phyloP scores from a whole-genome alignment of 2,888 invertebrate species.

The Cenopis cana region DNA sequence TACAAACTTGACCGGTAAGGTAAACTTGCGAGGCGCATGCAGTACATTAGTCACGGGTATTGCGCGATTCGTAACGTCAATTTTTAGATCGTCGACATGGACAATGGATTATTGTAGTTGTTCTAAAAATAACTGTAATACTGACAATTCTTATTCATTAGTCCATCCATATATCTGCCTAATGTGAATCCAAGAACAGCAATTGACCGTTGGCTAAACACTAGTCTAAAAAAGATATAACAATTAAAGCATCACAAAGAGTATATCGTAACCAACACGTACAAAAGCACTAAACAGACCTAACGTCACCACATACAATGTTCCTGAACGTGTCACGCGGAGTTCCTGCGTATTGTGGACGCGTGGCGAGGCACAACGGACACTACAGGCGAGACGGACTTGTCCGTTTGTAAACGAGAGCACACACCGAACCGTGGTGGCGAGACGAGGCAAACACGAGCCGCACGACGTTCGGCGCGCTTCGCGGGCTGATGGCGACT shows the following conservation, averaged over 20 bases:
- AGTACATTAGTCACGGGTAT: conserved; percentile 21
- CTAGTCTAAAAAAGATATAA: neutral
- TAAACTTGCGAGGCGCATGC: conserved; percentile 41
- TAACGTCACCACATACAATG: conserved; percentile 53
- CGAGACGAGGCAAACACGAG: conserved; percentile 34
- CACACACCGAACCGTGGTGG: conserved; percentile 44
- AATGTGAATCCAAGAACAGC: neutral
- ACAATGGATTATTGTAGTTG: neutral
- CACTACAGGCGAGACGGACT: conserved; percentile 45
- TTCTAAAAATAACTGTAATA: neutral
- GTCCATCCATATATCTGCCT: no score
- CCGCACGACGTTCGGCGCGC: conserved; percentile 65
- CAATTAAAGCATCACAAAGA: conserved; percentile 15
- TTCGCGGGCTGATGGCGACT: conserved; percentile 67
- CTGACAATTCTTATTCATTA: neutral
- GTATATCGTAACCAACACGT: conserved; percentile 18
- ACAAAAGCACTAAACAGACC: conserved; percentile 45
- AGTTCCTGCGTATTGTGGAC: conserved; percentile 76
- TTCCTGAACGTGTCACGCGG: conserved; percentile 53
- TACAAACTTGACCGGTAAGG: conserved; percentile 49
- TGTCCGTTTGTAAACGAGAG: no score
- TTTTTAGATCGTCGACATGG: conserved; percentile 12
- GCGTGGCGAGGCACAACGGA: conserved; percentile 49
- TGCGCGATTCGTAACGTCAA: conserved; percentile 22
- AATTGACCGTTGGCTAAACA: neutral